Evolutionary conservation across 2,797 vertebrate species (phyloP).

Genomic region (Paramormyrops hopkinsi): DNA sequence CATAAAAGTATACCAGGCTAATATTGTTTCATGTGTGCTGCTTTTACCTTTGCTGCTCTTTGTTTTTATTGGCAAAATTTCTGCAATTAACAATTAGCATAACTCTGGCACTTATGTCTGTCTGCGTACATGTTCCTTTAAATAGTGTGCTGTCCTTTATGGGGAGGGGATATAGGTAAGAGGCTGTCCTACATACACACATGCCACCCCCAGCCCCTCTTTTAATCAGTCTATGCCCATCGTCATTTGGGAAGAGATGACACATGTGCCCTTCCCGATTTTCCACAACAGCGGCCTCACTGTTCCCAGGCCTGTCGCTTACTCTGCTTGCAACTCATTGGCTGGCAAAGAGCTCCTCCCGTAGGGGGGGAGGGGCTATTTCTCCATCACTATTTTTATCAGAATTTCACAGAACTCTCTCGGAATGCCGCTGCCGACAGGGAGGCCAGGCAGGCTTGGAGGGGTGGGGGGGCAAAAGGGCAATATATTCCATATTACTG

Average conservation of each 20-base stretch:
- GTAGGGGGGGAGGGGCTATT: constrained; percentile 19
- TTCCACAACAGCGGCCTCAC: constrained; percentile 52
- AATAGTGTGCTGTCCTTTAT: background rate
- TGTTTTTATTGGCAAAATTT: background rate
- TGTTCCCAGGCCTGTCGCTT: constrained; percentile 51
- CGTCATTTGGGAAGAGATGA: constrained; percentile 26
- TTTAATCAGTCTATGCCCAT: background rate
- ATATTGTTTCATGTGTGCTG: background rate
- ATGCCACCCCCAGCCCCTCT: background rate
- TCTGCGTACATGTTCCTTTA: background rate
- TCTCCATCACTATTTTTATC: constrained; percentile 78
- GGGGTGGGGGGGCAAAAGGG: constrained; percentile 20
- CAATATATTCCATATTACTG: constrained; percentile 38
- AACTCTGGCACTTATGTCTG: background rate
- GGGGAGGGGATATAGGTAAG: background rate
- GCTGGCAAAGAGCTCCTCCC: constrained; percentile 15
- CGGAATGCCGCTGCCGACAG: constrained; percentile 47
- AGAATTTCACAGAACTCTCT: constrained; percentile 72
- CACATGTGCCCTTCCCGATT: constrained; percentile 33
- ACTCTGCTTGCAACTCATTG: constrained; percentile 16
- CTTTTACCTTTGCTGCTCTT: background rate
- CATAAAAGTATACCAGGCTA: background rate
- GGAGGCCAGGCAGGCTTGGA: constrained; percentile 33
- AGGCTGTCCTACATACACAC: background rate
- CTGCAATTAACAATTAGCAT: background rate